Conservation (phyloP, 2,888 invertebrate genomes). For the Abscondita cerata region DNA sequence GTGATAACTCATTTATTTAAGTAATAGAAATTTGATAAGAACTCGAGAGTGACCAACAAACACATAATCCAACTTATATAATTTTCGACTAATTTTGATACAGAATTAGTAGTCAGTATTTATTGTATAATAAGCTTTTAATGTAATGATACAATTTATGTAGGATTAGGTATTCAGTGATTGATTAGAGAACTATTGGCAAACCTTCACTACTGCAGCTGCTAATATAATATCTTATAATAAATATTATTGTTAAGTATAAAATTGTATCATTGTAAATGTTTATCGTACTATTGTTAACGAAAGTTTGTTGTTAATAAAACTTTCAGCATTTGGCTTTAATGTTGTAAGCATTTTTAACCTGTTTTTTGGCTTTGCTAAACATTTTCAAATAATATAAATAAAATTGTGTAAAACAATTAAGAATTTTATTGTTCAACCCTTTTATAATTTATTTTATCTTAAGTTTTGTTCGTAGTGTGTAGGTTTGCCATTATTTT, state of each 20-base stretch:
- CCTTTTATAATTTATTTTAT: conserved; percentile 33
- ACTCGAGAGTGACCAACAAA: too few species aligned
- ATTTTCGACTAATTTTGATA: too few species aligned
- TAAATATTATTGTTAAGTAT: conserved; percentile 14
- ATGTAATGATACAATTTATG: conserved; percentile 10
- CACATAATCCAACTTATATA: too few species aligned
- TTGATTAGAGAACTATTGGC: conserved; percentile 57
- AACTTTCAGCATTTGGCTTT: conserved; percentile 4
- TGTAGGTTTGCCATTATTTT: conserved; percentile 59
- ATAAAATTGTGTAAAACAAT: conserved; percentile 31
- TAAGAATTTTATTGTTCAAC: conserved; percentile 27
- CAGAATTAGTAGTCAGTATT: too few species aligned
- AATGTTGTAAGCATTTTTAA: conserved; percentile 11
- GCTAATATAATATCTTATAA: conserved; percentile 30
- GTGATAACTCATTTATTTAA: too few species aligned
- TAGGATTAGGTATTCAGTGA: conserved; percentile 10
- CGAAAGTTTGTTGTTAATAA: conserved; percentile 13
- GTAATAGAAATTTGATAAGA: too few species aligned
- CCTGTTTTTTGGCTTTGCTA: conserved; percentile 22
- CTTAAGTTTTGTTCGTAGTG: conserved; percentile 45
- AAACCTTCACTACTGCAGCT: conserved; percentile 63
- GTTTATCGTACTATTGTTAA: conserved; percentile 19
- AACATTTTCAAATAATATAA: conserved; percentile 30
- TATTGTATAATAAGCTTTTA: conserved; percentile 3
- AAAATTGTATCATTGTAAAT: conserved; percentile 20